Conservation (phyloP, 2,888 invertebrate genomes). For the Eumacrocentrus americanus region DNA sequence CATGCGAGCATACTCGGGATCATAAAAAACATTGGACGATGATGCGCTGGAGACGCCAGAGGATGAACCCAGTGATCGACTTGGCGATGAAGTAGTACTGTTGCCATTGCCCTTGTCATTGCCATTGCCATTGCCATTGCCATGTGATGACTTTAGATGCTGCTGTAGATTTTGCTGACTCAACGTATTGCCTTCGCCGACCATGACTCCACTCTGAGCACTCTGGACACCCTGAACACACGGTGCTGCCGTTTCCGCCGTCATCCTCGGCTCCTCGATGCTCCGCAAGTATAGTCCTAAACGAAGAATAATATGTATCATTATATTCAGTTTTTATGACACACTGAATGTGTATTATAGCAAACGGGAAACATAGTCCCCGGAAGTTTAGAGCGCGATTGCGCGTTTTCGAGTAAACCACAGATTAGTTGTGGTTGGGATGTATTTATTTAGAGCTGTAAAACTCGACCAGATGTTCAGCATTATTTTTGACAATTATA, state of each 20-base stretch:
- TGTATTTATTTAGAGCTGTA: too few species aligned
- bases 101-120: slow-evolving; percentile 47
- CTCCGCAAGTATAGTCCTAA: slow-evolving; percentile 86
- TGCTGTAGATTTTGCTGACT: slow-evolving; percentile 51
- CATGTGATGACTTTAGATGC: slow-evolving; percentile 50
- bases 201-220: slow-evolving; percentile 59
- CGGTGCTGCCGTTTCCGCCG: slow-evolving; percentile 70
- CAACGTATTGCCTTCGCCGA: slow-evolving; percentile 43
- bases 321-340: neutral
- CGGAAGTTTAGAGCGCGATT: too few species aligned
- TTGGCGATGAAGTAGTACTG: slow-evolving; percentile 41
- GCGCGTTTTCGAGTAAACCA: too few species aligned
- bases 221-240: slow-evolving; percentile 72
- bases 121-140: slow-evolving; percentile 51
- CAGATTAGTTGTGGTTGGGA: too few species aligned
- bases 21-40: slow-evolving; percentile 70
- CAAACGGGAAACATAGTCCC: too few species aligned
- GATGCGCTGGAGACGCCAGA: slow-evolving; percentile 48
- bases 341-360: too few species aligned
- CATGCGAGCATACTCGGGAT: slow-evolving; percentile 87
- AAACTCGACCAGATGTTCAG: too few species aligned
- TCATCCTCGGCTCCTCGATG: slow-evolving; percentile 80
- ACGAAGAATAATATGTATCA: slow-evolving; percentile 34
- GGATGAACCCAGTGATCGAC: slow-evolving; percentile 27
- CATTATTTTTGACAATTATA: too few species aligned